Conservation (phyloP, 2,797 vertebrate species). For the Xenentodon cancila region DNA sequence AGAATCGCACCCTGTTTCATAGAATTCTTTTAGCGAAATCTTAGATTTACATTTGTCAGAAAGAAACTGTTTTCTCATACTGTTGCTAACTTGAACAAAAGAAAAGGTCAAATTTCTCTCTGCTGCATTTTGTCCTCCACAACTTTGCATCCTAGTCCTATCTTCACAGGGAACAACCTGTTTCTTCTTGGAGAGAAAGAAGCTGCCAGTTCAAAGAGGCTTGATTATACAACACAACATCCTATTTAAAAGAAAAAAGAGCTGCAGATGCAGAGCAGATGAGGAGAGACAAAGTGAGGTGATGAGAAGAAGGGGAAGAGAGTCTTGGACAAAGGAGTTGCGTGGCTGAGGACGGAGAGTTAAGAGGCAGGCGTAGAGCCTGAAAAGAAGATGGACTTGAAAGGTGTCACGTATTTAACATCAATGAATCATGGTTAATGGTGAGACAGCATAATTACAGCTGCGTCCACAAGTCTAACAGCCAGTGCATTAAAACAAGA, state of each 20-base stretch:
- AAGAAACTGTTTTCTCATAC: slow-evolving; percentile 4
- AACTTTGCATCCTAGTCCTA: slow-evolving; percentile 39
- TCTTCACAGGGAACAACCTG: slow-evolving; percentile 40
- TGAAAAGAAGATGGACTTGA: slow-evolving; percentile 28
- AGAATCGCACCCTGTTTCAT: slow-evolving; percentile 2
- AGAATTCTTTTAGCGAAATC: background rate
- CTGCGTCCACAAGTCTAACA: slow-evolving; percentile 14
- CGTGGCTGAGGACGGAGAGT: slow-evolving; percentile 16
- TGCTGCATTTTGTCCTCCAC: slow-evolving; percentile 7
- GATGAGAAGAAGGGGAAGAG: slow-evolving; percentile 10
- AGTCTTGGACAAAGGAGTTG: slow-evolving; percentile 16
- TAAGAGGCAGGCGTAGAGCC: slow-evolving; percentile 1
- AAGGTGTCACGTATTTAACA: slow-evolving; percentile 21
- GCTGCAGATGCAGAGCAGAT: slow-evolving; percentile 36
- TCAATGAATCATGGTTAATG: slow-evolving; percentile 50
- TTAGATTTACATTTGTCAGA: background rate
- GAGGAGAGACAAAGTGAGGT: slow-evolving; percentile 5
- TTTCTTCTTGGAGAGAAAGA: slow-evolving; percentile 44
- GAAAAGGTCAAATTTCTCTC: background rate
- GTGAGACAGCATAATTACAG: slow-evolving; percentile 46
- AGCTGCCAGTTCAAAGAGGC: slow-evolving; percentile 39
- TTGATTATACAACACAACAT: slow-evolving; percentile 53
- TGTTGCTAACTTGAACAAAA: background rate
- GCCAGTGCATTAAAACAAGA: slow-evolving; percentile 8
- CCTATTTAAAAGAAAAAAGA: slow-evolving; percentile 29